These are phyloP conservation scores for Polyommatus icarus DNA, from an alignment of 2,888 invertebrate genomes.

Conservation along the genomic window DNA sequence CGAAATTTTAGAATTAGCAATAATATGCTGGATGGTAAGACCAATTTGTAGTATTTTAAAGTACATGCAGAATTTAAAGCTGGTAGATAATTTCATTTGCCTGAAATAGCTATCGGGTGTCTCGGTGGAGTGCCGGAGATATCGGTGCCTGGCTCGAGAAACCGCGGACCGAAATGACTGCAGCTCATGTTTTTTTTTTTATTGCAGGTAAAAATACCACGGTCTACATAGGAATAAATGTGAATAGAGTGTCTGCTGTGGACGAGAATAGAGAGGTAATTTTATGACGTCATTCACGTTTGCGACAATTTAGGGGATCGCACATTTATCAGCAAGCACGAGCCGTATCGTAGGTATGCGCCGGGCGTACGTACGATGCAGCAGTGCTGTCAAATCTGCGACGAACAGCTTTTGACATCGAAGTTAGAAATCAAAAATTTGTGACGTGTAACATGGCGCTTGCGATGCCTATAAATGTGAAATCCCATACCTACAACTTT, in stretches of 20 bases:
- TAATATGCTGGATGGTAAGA: neutral
- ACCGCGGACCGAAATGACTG: constrained; percentile 41
- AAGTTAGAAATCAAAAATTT: too few species aligned
- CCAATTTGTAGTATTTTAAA: neutral
- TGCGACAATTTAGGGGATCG: neutral
- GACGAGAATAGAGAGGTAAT: constrained; percentile 83
- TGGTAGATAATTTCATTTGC: constrained; percentile 17
- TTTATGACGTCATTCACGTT: constrained; percentile 21
- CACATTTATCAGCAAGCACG: too few species aligned
- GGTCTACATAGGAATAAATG: constrained; percentile 81
- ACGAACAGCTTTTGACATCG: too few species aligned
- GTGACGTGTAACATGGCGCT: too few species aligned
- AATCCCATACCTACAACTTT: too few species aligned
- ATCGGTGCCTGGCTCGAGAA: constrained; percentile 44
- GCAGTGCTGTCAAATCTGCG: too few species aligned
- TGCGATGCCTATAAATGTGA: too few species aligned
- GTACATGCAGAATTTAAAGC: neutral
- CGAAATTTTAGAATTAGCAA: too few species aligned
- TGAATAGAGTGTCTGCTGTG: constrained; percentile 82
- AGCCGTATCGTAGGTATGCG: too few species aligned
- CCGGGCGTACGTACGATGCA: too few species aligned
- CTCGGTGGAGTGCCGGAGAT: constrained; percentile 43
- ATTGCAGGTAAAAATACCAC: constrained; percentile 80
- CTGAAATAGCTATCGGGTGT: constrained; percentile 31
- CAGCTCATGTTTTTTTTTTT: constrained; percentile 45